phyloP scores from a whole-genome alignment of 2,888 invertebrate species.

The Cerceris rybyensis region DNA sequence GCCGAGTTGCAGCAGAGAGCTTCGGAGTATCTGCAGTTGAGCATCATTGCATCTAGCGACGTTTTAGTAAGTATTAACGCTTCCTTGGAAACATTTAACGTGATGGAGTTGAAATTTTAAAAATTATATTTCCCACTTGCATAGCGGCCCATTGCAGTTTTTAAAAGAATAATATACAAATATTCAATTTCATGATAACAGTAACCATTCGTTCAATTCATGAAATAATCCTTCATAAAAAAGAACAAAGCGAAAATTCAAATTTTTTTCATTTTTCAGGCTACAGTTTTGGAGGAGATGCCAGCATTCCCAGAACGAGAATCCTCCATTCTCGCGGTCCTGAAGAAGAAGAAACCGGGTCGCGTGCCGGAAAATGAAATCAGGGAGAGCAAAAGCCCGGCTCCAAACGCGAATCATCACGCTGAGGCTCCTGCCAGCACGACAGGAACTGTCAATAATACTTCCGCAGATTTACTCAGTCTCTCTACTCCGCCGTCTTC shows the following conservation, averaged over 20 bases:
- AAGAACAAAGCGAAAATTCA: background rate
- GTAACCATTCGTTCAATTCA: no score
- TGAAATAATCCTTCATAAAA: background rate
- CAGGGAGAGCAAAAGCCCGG: slow-evolving; percentile 91
- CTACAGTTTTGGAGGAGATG: slow-evolving; percentile 99
- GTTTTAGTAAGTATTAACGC: slow-evolving; percentile 86
- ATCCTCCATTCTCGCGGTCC: slow-evolving; percentile 97
- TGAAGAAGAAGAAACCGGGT: slow-evolving; percentile 99
- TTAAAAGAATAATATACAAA: no score
- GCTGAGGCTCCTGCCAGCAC: slow-evolving; percentile 75
- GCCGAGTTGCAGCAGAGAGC: slow-evolving; percentile 99
- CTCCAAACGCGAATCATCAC: slow-evolving; percentile 83
- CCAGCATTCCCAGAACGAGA: slow-evolving; percentile 99
- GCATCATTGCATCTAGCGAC: slow-evolving; percentile 97
- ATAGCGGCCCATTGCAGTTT: no score
- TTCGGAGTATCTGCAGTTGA: slow-evolving; percentile 98
- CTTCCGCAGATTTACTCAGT: slow-evolving; percentile 93
- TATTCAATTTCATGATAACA: no score
- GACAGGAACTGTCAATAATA: slow-evolving; percentile 81
- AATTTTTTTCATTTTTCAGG: slow-evolving; percentile 81
- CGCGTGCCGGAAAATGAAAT: slow-evolving; percentile 94
- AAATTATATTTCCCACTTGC: no score
- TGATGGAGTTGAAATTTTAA: no score
- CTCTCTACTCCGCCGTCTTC: slow-evolving; percentile 93
- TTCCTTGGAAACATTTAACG: background rate